Base-by-base conservation (phyloP, 2,797 vertebrate genomes). In the Cheirogaleus major region DNA sequence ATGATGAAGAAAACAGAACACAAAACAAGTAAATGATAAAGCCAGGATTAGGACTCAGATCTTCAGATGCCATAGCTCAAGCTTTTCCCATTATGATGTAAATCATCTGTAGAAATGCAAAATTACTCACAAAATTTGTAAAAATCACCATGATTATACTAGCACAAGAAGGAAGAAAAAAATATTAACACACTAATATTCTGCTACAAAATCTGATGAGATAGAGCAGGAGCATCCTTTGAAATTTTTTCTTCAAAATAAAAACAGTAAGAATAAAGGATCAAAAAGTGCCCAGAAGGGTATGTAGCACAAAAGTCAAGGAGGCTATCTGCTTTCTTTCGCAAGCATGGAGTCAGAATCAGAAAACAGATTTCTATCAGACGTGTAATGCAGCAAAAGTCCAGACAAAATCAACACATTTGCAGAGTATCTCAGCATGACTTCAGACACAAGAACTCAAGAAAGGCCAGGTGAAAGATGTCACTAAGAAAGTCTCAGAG, bases 211-310 rank as follows among this genome's bases (percentile, higher is more conserved):
- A 65, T 72, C 41, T 48, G 41, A 95, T 70, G 55, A 32, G 50
- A 17, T 11, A 80, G 43, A 61, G 35, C 0, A 76, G 9, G 27
- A 48, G 55, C 30, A 38, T 70, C 30, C 43, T 81, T 38, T 76
- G 69, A 85, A 22, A 76, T 65, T 2, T 57, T 89, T 95, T 86
- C 59, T 95, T 91, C 52, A 94, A 89, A 89, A 91, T 45, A 69
- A 80, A 96, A 94, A 61, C 35, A 83, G 8, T 61, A 61, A 92
- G 65, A 78, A 78, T 67, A 89, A 83, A 96, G 20, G 30, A 59
- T 65, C 22, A 57, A 22, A 1, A 89, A 80, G 61, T 61, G 52
- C 14, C 32, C 9, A 41, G 20, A 82, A 52, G 9, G n/a, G 8
- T 38, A 52, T 1, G 38, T 48, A 12, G 4, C 35, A 91, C 4